These are phyloP conservation scores for Aricia artaxerxes DNA, from an alignment of 2,888 invertebrate genomes.

Conservation along the genomic window DNA sequence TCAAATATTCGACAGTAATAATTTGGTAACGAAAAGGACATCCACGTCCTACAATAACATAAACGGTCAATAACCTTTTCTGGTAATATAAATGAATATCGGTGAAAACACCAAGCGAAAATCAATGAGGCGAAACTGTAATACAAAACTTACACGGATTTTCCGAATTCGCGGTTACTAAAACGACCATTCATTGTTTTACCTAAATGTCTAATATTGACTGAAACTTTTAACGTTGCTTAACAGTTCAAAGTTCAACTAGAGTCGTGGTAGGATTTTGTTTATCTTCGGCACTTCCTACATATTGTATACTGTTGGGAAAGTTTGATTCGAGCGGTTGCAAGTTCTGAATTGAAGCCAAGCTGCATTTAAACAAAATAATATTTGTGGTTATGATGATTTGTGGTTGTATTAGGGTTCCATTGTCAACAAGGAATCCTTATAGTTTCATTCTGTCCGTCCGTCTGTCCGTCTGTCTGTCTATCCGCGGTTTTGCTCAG, in stretches of 20 bases:
- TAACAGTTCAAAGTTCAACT: constrained; percentile 25
- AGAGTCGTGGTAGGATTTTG: constrained; percentile 20
- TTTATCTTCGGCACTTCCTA: constrained; percentile 29
- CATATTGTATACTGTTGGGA: constrained; percentile 11
- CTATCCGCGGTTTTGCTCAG: too few species aligned
- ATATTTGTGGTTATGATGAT: neutral
- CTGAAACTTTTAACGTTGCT: constrained; percentile 14
- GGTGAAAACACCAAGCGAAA: neutral
- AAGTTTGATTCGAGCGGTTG: constrained; percentile 25
- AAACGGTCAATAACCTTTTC: neutral
- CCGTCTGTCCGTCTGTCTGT: too few species aligned
- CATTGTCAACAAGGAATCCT: too few species aligned
- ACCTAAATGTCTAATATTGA: constrained; percentile 25
- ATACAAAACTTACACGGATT: constrained; percentile 18
- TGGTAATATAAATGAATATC: neutral
- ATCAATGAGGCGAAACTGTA: neutral
- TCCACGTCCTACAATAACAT: neutral
- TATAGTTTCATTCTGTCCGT: too few species aligned
- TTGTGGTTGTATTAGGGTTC: too few species aligned
- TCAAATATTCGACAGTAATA: too few species aligned
- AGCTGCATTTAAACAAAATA: neutral
- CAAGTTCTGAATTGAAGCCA: neutral
- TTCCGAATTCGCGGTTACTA: constrained; percentile 13
- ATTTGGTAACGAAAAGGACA: neutral
- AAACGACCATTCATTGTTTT: constrained; percentile 23